Base-by-base conservation (phyloP, 2,797 vertebrate species). In the Dicrostonyx torquatus region DNA sequence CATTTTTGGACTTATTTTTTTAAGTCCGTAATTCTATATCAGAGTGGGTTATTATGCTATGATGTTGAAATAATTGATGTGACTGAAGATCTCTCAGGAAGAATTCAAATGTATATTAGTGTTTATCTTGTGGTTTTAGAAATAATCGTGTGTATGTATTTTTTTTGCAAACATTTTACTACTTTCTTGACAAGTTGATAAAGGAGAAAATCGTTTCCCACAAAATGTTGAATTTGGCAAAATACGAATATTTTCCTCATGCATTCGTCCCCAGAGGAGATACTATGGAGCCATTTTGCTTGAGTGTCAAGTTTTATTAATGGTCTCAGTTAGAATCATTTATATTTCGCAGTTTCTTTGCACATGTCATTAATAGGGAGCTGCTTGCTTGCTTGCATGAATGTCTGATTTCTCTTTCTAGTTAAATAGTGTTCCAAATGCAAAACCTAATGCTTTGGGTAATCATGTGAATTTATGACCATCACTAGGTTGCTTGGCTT, bases 401-500 rank as follows among this genome's bases (percentile, higher is more conserved):
- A 96, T 85, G 78, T 95, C 94, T 94, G 82, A 97, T 94, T 96
- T 96, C 93, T 82, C 83, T 94, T 93, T 95, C 86, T 79, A 95
- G 95, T 97, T 94, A 97, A 96, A 87, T 96, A 96, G 95, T 95
- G 94, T 96, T 96, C 93, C 94, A 97, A 97, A 97, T 97, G 95
- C 88, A 94, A 97, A 97, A 95, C 87, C 86, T 97, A 95, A 96
- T 92, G 88, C 95, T 97, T 95, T 87, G 94, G 78, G 53, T 96
- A 96, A 96, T 97, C 95, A 97, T 96, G 88, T 95, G 93, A 95
- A 97, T 97, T 97, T 97, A 97, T 96, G 92, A 82, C 76, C 76
- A 85, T 89, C 8, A 9, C 64, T 90, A 48, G 66, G 89, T 94
- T 94, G 68, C 92, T 95, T 50, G 75, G 82, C 82, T 96, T 95